phyloP scores from a whole-genome alignment of 2,797 vertebrate species.

The Peromyscus melanophrys region DNA sequence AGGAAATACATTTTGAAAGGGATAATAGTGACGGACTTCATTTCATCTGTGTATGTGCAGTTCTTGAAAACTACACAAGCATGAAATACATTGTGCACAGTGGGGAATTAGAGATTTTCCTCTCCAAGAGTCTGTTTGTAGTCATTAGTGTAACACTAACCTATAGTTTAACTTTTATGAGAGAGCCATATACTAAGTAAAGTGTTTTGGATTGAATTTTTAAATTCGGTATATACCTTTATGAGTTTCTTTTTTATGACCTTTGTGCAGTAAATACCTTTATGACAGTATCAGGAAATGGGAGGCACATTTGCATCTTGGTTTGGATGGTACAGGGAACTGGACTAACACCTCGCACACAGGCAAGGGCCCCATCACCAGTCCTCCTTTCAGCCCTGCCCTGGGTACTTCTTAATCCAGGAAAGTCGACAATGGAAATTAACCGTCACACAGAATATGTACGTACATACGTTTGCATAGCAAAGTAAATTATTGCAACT shows the following conservation, averaged over 20 bases:
- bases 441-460: not conserved
- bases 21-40: conserved; percentile 69
- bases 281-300: not conserved
- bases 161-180: conserved; percentile 26
- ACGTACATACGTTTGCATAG: not conserved
- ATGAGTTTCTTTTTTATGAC: not conserved
- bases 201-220: conserved; percentile 33
- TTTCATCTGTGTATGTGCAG: conserved; percentile 68
- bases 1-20: conserved; percentile 85
- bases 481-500: not conserved
- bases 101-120: not conserved
- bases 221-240: not conserved
- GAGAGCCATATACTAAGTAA: not conserved
- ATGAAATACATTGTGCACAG: not conserved
- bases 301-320: not conserved
- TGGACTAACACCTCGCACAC: not conserved
- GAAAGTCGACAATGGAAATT: not conserved
- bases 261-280: not conserved
- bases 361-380: not conserved
- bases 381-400: not conserved
- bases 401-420: not conserved
- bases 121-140: conserved; percentile 10
- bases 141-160: not conserved
- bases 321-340: not conserved
- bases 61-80: conserved; percentile 75